These are phyloP conservation scores for Sander vitreus DNA, from an alignment of 2,113 vertebrate genomes.

Conservation along the genomic window DNA sequence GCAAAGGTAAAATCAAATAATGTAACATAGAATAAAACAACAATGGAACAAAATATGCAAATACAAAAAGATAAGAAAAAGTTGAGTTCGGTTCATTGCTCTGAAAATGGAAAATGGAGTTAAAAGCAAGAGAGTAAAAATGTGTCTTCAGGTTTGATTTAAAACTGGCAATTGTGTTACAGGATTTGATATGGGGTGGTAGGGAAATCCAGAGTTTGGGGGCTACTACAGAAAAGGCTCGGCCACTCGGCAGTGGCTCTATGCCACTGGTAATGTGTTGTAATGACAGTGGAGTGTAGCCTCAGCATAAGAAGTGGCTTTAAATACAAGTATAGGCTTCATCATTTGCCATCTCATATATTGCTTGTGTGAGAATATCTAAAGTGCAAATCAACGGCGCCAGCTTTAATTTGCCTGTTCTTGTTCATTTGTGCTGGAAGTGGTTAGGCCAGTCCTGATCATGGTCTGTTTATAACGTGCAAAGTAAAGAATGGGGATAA, in stretches of 20 bases:
- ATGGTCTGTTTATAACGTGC: background rate
- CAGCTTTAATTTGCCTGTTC: conserved; percentile 31
- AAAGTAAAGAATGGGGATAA: conserved; percentile 5
- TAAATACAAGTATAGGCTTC: conserved; percentile 18
- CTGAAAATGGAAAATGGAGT: too few relatives aligned
- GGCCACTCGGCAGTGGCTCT: background rate
- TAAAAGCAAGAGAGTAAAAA: too few relatives aligned
- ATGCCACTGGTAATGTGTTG: conserved; percentile 37
- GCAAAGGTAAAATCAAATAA: too few relatives aligned
- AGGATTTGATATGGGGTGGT: too few relatives aligned
- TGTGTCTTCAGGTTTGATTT: too few relatives aligned
- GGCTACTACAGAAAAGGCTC: too few relatives aligned
- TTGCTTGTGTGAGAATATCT: conserved; percentile 22
- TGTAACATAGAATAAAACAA: too few relatives aligned
- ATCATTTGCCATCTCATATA: conserved; percentile 31
- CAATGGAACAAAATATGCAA: too few relatives aligned
- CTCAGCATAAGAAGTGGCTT: conserved; percentile 31
- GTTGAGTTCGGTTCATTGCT: too few relatives aligned
- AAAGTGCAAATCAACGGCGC: conserved; percentile 26
- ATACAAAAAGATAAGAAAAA: too few relatives aligned
- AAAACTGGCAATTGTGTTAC: too few relatives aligned
- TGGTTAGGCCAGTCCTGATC: background rate
- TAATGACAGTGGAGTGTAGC: conserved; percentile 39
- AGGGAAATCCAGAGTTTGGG: too few relatives aligned
- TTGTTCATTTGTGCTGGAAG: conserved; percentile 22